A percentile compares a stretch with the other conserved stretches of the same genome.
Evolutionary conservation across 2,888 invertebrate species (phyloP).

Genomic region (Chrysotoxum bicinctum): DNA sequence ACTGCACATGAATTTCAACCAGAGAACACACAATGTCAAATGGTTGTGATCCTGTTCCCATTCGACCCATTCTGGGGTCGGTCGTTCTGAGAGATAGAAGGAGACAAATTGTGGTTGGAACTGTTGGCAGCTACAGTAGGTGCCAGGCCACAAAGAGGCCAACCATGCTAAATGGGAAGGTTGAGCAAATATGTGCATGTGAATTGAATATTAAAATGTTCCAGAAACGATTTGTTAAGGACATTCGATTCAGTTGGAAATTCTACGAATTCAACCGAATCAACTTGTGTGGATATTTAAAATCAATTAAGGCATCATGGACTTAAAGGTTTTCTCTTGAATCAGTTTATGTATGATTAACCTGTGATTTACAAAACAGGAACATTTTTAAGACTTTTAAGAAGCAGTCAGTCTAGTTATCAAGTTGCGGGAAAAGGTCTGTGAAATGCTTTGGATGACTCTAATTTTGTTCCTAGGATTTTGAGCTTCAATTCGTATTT

Average conservation of each 20-base stretch:
- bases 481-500: no score
- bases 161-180: slow-evolving; percentile 56
- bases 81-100: neutral
- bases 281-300: neutral
- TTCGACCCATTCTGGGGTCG: neutral
- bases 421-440: no score
- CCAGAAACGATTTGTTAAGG: slow-evolving; percentile 55
- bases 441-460: no score
- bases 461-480: no score
- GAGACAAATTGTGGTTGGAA: slow-evolving; percentile 55
- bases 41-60: slow-evolving; percentile 42
- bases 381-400: no score
- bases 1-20: slow-evolving; percentile 53
- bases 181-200: slow-evolving; percentile 29
- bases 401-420: no score
- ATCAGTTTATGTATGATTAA: no score
- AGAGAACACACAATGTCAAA: slow-evolving; percentile 46
- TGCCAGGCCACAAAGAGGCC: slow-evolving; percentile 49
- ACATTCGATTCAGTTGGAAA: slow-evolving; percentile 45
- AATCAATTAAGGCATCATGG: slow-evolving; percentile 9
- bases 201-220: slow-evolving; percentile 54
- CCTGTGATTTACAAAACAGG: no score
- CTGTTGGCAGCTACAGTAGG: slow-evolving; percentile 62
- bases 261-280: neutral
- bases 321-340: neutral